Evolutionary conservation across 2,888 invertebrate species (phyloP), one percentile per base, ranked within the genome.

Genomic region (Limulus polyphemus): DNA sequence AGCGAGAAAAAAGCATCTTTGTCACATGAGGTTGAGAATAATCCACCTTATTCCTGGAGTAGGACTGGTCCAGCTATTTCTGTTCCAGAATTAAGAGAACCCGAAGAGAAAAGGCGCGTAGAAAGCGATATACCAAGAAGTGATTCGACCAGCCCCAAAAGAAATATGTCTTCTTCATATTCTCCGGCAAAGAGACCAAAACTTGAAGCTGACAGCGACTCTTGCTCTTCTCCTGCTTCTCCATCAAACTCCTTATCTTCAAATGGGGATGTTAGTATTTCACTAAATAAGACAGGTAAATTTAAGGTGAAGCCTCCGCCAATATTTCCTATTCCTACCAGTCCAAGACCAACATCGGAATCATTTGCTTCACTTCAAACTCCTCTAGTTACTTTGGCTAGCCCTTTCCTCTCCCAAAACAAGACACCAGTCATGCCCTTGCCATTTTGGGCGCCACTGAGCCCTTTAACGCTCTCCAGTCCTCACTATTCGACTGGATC

Each of bases 361-460:
- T 59, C 58, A 49, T 59, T 67, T 46, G 60, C 66, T 14, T 69
- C 70, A 3, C 67, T 71, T 13, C 71, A 71, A 60, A 71, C 71
- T 11, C 71, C 71, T 11, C 62, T 71, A 13, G 66, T 71, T 49
- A 69, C 69, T 17, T 69, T 70, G 55, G 63, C 69, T 4, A 65
- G 62, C 13, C 71, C 71, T 65, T 66, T 79, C 74, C 63, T 79
- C 70, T 47, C 75, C 69, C 13, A 76, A 69, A 56, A 77, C 32
- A 68, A 68, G 50, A 67, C 69, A 2, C 67, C 68, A 0, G 57
- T 64, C 50, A 47, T 65, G 58, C 62, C 67, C 12, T 60, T 68
- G 16, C 63, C 69, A 16, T 68, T 69, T 56, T 69, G 69, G 68
- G 68, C 63, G 58, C 32, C 54, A 11, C 14, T 54, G 54, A 54